Base-by-base conservation (phyloP, 2,888 invertebrate species). In the Andrena bucephala region DNA sequence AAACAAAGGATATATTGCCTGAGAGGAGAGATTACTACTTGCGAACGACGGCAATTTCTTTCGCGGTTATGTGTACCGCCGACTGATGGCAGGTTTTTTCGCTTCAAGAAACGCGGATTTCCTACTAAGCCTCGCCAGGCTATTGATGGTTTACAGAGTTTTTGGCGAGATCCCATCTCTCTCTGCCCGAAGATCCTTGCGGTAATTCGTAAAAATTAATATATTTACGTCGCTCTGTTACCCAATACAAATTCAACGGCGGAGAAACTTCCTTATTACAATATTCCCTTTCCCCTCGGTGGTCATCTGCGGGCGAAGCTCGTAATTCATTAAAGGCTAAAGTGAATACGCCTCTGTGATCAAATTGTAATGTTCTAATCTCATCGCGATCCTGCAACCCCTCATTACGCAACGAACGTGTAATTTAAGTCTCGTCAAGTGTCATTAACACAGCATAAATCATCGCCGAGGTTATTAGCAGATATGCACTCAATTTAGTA, bases 1-100 rank as follows among this genome's bases (percentile, higher is more conserved):
- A 87, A 87, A 85, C 85, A 87, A 87, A 84, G 85, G 81, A 87
- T 87, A 86, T 87, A 85, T 87, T 87, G 81, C 67, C 67, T 72
- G 81, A 69, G 57, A 81, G 77, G 84, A 79, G 74, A 86, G 85
- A 85, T 87, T 87, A 78, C 87, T 81, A 81, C 77, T 81, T 82
- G 82, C 85, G 82, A 83, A 84, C 81, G 79, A 87, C 77, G 75
- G 87, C 77, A 87, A 87, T 87, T 85, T 85, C 87, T 85, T 84
- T 87, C 87, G 87, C 87, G 87, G 87, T 87, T 87, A 84, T 85
- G 79, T 85, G 80, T 78, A 86, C 85, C 82, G 80, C 83, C 74
- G 78, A 66, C 71, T 78, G 86, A 86, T 80, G 81, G 77, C 76
- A 42, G 82, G 77, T 72, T 79, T 83, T 83, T 83, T 84, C 81